phyloP scores from a whole-genome alignment of 2,888 invertebrate genomes.

The Hartigia nigra region DNA sequence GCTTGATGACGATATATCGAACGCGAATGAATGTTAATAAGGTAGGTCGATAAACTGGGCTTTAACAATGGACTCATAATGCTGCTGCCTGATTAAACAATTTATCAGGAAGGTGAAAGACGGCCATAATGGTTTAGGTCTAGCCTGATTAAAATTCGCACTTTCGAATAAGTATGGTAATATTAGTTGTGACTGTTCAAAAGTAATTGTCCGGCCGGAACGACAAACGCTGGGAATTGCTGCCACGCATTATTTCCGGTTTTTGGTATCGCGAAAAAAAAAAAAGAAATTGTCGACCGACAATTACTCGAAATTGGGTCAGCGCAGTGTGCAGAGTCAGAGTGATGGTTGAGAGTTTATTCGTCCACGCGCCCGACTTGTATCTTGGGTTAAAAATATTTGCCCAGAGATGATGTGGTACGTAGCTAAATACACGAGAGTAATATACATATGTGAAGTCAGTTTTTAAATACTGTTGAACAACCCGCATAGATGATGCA shows the following conservation, averaged over 20 bases:
- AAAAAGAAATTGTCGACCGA: neutral
- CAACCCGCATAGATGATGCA: neutral
- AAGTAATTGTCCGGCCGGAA: neutral
- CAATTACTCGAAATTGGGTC: neutral
- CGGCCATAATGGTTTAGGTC: neutral
- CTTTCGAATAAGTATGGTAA: neutral
- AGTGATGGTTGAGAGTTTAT: constrained; percentile 9
- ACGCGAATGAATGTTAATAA: neutral
- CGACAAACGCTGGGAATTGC: neutral
- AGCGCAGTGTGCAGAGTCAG: neutral
- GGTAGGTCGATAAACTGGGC: neutral
- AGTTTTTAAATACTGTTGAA: neutral
- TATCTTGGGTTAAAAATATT: neutral
- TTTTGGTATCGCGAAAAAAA: neutral
- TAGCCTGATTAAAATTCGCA: neutral
- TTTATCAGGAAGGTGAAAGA: neutral
- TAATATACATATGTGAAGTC: neutral
- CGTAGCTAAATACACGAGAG: neutral
- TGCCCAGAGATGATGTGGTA: neutral
- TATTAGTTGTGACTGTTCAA: neutral
- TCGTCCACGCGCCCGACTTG: neutral
- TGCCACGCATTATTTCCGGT: neutral
- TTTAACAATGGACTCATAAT: neutral
- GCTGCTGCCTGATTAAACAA: neutral
- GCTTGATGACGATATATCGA: neutral